These are phyloP conservation scores for Agrypnus murinus DNA, from an alignment of 2,888 invertebrate genomes.

Conservation along the genomic window DNA sequence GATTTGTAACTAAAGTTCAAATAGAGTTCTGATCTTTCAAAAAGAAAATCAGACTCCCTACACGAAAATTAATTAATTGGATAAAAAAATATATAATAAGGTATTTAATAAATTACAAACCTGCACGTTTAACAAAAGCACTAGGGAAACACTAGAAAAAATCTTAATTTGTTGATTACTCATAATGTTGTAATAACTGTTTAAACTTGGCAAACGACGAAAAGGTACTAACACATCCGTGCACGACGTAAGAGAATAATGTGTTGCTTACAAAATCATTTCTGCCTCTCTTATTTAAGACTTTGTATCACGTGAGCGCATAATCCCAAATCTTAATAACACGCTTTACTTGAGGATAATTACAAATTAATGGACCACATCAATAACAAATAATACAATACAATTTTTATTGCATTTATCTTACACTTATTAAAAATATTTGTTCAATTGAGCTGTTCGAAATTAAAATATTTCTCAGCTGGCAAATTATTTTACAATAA, in stretches of 20 bases:
- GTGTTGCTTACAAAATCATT: constrained; percentile 23
- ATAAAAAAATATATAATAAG: not conserved
- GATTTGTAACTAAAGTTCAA: too few relatives aligned
- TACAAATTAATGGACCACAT: constrained; percentile 38
- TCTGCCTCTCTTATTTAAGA: constrained; percentile 37
- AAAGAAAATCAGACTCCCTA: too few relatives aligned
- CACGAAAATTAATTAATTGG: too few relatives aligned
- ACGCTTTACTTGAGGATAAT: constrained; percentile 35
- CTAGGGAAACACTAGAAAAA: constrained; percentile 1
- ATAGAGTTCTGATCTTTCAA: too few relatives aligned
- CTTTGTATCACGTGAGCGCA: constrained; percentile 32
- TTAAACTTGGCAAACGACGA: constrained; percentile 12
- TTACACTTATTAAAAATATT: constrained; percentile 40
- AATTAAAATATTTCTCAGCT: constrained; percentile 16
- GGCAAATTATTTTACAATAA: constrained; percentile 5
- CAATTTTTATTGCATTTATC: constrained; percentile 41
- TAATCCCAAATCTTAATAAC: constrained; percentile 36
- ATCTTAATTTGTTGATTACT: not conserved
- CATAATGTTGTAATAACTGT: too few relatives aligned
- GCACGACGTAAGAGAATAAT: not conserved
- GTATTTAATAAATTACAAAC: not conserved
- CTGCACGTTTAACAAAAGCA: not conserved
- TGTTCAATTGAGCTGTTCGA: constrained; percentile 30
- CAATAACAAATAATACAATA: constrained; percentile 41
- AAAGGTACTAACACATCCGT: constrained; percentile 14